Percentiles rank a stretch among this genome's conserved stretches.
These are phyloP conservation scores for Epsilonema sp. DNA, from an alignment of 2,888 invertebrate genomes.

Conservation along the genomic window DNA sequence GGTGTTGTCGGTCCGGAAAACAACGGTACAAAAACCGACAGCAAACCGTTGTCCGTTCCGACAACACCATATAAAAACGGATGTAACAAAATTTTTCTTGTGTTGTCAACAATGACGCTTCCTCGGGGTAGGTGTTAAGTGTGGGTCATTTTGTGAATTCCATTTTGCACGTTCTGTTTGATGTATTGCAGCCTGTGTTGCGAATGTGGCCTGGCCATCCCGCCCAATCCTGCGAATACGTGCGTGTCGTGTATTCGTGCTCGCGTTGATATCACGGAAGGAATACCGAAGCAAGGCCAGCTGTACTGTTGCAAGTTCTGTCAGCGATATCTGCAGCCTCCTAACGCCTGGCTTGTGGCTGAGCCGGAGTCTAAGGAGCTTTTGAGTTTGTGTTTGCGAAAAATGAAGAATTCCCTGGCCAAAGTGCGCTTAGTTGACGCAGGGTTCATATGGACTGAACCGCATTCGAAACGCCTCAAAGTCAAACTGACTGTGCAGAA, in stretches of 20 bases:
- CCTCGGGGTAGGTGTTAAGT: too few relatives aligned
- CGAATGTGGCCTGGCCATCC: conserved; percentile 72
- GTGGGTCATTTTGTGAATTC: too few relatives aligned
- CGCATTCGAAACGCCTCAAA: conserved; percentile 90
- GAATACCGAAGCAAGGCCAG: conserved; percentile 59
- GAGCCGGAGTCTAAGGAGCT: conserved; percentile 37
- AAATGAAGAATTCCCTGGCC: conserved; percentile 57
- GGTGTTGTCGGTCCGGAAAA: too few relatives aligned
- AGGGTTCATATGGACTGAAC: conserved; percentile 93
- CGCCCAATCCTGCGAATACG: conserved; percentile 90
- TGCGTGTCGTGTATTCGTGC: conserved; percentile 79
- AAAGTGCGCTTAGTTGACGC: conserved; percentile 79
- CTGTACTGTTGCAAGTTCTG: conserved; percentile 35
- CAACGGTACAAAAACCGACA: too few relatives aligned
- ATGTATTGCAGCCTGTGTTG: conserved; percentile 70
- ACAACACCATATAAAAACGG: too few relatives aligned
- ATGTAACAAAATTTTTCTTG: too few relatives aligned
- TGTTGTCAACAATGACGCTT: too few relatives aligned
- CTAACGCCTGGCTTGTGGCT: conserved; percentile 55
- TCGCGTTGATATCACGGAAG: conserved; percentile 80
- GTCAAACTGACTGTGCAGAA: conserved; percentile 75
- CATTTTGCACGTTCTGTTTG: too few relatives aligned
- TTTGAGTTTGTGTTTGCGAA: conserved; percentile 61
- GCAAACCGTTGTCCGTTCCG: too few relatives aligned
- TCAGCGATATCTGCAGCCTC: conserved; percentile 61